Percentiles rank a stretch among this genome's conserved stretches.
These are phyloP conservation scores for Poliocrania exsul DNA, from an alignment of 2,797 vertebrate genomes.

Conservation along the genomic window DNA sequence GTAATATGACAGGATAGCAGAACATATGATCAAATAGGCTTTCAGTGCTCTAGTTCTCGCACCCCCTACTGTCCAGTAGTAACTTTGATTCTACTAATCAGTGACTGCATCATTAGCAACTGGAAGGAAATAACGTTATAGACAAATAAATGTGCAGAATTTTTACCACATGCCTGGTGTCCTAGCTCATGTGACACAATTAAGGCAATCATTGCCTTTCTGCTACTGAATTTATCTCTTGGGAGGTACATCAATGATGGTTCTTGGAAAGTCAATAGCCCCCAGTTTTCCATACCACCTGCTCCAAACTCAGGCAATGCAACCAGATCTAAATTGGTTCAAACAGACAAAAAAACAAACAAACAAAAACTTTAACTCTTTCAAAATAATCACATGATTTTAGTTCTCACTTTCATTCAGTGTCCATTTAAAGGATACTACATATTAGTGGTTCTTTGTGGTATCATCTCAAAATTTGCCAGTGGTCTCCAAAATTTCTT, in stretches of 20 bases:
- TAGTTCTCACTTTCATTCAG: neutral
- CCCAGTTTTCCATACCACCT: constrained; percentile 83
- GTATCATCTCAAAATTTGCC: neutral
- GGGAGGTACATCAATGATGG: constrained; percentile 58
- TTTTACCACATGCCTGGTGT: constrained; percentile 83
- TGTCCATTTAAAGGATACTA: neutral
- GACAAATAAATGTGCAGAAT: constrained; percentile 25
- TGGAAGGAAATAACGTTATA: neutral
- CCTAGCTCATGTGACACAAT: constrained; percentile 78
- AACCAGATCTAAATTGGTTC: constrained; percentile 75
- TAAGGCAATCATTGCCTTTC: constrained; percentile 47
- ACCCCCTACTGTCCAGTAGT: neutral
- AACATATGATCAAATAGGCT: neutral
- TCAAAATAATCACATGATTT: neutral
- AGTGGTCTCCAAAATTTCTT: neutral
- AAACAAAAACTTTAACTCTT: neutral
- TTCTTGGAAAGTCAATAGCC: constrained; percentile 77
- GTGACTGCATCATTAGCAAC: neutral
- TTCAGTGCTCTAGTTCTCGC: neutral
- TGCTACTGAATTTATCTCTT: constrained; percentile 35
- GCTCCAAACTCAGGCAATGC: constrained; percentile 73
- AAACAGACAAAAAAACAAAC: neutral
- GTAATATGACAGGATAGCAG: neutral
- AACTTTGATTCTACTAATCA: neutral
- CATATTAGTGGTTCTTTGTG: neutral